Base-by-base conservation (phyloP, 2,797 vertebrate species). In the Amniataba percoides region DNA sequence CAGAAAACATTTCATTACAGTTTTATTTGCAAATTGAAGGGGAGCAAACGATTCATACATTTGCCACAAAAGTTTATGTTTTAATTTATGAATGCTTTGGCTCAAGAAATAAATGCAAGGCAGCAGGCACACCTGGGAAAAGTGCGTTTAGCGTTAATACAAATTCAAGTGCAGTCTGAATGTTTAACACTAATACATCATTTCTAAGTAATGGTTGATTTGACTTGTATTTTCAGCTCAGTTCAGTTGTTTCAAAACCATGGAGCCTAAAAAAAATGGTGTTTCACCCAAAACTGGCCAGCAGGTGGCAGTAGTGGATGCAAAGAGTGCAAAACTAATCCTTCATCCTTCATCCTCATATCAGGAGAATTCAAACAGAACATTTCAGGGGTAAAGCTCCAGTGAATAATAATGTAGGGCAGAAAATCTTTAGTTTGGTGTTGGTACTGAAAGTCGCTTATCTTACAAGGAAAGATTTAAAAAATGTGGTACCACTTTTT, bases 31-130 rank as follows among this genome's bases (percentile, higher is more conserved):
- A 48, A 60, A 61, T 55, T 57, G 43, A 60, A 74, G 64, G 62
- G 68, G 60, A 68, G 59, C 27, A 82, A 87, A 81, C 5, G 0
- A 39, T 34, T 7, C 27, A 82, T 59, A 88, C 73, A 83, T 84
- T 87, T 81, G 81, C 83, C 75, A 75, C 83, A 81, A 86, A 83
- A 36, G 52, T 62, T 81, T 83, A 58, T 88, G 88, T 88, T 88
- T 87, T 74, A 78, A 88, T 76, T 74, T 77, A 70, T 84, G 84
- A 91, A 88, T 69, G 63, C 87, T 91, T 93, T 93, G 89, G 88
- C 90, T 93, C 91, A 93, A 68, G 87, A 92, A 91, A 87, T 82
- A 27, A 80, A 86, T 80, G 78, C 78, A 81, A 48, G 49, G 63
- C 69, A 82, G 85, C 83, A 72, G 19, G 7, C 36, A 34, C n/a